Base-by-base conservation (phyloP, 2,797 vertebrate species). In the Oreochromis grahami region DNA sequence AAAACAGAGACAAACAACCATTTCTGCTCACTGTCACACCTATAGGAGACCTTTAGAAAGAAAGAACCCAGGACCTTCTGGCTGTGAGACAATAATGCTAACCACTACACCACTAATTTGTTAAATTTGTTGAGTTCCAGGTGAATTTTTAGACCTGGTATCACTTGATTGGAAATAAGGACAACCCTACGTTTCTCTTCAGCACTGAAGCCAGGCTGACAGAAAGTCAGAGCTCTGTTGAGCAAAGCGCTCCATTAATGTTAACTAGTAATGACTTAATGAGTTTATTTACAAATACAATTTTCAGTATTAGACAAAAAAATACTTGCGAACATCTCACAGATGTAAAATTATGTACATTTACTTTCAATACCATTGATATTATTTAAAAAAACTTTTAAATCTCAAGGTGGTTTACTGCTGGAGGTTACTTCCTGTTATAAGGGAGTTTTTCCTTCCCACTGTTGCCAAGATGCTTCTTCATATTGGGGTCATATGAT, bases 71-170 rank as follows among this genome's bases (percentile, higher is more conserved):
- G 10, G 32, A 36, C 9, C 56, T 17, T 17, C 14, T 36, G 34
- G 32, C 2, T 36, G 3, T 60, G 56, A 60, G 32, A 9, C 32
- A 60, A 36, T 34, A 60, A 34, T 36, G 56, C 56, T 36, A 60
- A 60, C 56, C 56, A 12, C 56, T n/a, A 0, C 56, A 36, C 0
- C 56, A 36, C 32, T 17, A 34, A 36, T n/a, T 41, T 0, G 11
- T 63, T 1, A 36, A n/a, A 63, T 7, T 34, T 19, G 29, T 34
- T 60, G 10, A 21, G 19, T 38, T 21, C n/a, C 34, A 65, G 19
- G 34, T 38, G 1, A 65, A 65, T 38, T 21, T 41, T 21, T 8
- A 65, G 60, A 65, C 0, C 60, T 38, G 34, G 34, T 21, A 21
- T 38, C 5, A 19, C 29, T 34, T 34, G 56, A 34, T 19, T 58